These are phyloP conservation scores for Xiphorhynchus erythropygius DNA, from an alignment of 2,797 vertebrate genomes.

Conservation along the genomic window DNA sequence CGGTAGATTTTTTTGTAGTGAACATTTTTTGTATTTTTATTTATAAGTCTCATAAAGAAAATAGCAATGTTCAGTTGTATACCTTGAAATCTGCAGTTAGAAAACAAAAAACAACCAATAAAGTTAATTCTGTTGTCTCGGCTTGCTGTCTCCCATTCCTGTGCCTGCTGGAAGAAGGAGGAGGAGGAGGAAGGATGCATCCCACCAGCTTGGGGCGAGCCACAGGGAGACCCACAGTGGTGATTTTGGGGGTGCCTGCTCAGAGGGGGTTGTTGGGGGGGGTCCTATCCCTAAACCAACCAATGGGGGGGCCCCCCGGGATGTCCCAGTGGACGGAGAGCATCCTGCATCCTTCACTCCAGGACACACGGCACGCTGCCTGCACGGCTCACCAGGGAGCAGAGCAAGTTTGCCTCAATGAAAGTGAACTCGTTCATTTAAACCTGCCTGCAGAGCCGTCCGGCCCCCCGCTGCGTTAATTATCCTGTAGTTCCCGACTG, in stretches of 20 bases:
- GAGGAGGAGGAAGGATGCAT: not conserved
- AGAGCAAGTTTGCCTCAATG: constrained; percentile 65
- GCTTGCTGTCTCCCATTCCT: constrained; percentile 65
- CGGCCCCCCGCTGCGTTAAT: constrained; percentile 78
- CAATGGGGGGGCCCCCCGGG: not conserved
- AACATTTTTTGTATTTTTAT: constrained; percentile 96
- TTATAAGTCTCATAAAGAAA: constrained; percentile 96
- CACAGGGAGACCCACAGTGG: rapidly evolving
- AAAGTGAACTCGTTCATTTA: constrained; percentile 79
- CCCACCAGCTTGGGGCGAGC: not conserved
- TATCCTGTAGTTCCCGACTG: constrained; percentile 79
- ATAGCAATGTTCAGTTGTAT: constrained; percentile 98
- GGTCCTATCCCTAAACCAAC: not conserved
- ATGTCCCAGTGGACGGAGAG: rapidly evolving
- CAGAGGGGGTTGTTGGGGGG: rapidly evolving
- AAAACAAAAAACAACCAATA: constrained; percentile 80
- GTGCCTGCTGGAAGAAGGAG: not conserved
- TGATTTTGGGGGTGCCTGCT: not conserved
- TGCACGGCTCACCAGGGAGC: constrained; percentile 51
- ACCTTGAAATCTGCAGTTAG: constrained; percentile 98
- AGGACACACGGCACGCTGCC: rapidly evolving
- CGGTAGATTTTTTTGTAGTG: constrained; percentile 97
- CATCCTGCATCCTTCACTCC: rapidly evolving
- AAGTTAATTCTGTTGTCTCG: constrained; percentile 89
- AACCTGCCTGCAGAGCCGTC: constrained; percentile 76